A percentile compares a stretch with the other conserved stretches of the same genome.
These are phyloP conservation scores for Cheirogaleus medius DNA, from an alignment of 2,113 vertebrate genomes.

Conservation along the genomic window DNA sequence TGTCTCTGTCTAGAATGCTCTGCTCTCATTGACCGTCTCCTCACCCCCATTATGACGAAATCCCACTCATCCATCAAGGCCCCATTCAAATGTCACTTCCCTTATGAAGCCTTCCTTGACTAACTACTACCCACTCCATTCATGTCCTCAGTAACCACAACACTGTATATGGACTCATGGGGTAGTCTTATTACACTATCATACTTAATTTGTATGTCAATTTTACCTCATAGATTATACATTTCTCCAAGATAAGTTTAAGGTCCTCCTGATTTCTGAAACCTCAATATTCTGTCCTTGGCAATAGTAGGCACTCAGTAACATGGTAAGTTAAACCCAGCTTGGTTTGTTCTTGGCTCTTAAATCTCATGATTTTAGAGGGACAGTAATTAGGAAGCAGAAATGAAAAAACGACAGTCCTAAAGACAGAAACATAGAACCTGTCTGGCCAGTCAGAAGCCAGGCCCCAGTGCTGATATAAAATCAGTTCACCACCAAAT, in stretches of 20 bases:
- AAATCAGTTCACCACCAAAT: neutral
- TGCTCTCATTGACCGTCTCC: neutral
- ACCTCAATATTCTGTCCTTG: neutral
- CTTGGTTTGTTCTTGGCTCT: slow-evolving; percentile 14
- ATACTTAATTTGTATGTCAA: neutral
- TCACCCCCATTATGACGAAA: neutral
- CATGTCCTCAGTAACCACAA: neutral
- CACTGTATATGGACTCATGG: neutral
- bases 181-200: neutral
- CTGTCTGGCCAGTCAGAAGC: neutral
- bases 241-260: neutral
- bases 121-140: neutral
- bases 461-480: neutral
- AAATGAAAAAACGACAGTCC: neutral
- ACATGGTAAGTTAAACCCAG: neutral
- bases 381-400: neutral
- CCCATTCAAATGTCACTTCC: neutral
- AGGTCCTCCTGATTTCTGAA: neutral
- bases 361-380: neutral
- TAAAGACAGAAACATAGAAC: neutral
- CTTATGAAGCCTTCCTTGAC: neutral
- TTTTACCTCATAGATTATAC: neutral
- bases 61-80: neutral
- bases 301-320: neutral
- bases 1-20: neutral